Evolutionary conservation across 2,113 vertebrate genomes (phyloP).

Genomic region (Holacanthus passer): DNA sequence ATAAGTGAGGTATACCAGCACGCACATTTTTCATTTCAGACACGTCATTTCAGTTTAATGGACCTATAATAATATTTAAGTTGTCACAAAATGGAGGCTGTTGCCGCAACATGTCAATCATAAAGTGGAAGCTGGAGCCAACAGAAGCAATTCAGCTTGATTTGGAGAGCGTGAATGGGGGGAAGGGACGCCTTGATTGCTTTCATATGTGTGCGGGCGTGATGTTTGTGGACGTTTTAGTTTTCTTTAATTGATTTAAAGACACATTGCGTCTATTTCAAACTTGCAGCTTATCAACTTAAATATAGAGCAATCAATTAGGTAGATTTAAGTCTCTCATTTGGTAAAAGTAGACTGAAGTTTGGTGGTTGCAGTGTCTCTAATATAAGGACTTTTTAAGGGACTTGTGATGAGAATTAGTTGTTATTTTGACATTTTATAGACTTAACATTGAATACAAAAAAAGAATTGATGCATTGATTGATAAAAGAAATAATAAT

Average conservation of each 20-base stretch:
- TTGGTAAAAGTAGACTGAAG: not conserved
- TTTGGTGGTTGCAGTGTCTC: slow-evolving; percentile 4
- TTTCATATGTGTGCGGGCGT: slow-evolving; percentile 63
- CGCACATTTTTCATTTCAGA: slow-evolving; percentile 32
- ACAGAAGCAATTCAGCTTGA: slow-evolving; percentile 40
- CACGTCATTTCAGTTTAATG: slow-evolving; percentile 53
- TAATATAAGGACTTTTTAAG: not conserved
- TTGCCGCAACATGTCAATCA: slow-evolving; percentile 59
- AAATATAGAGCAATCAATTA: not conserved
- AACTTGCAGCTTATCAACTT: not conserved
- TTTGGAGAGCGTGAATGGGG: slow-evolving; percentile 26
- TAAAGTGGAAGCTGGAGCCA: slow-evolving; percentile 36
- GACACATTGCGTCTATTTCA: not conserved
- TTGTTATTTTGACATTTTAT: not conserved
- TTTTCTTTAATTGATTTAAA: slow-evolving; percentile 12
- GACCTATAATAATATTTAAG: slow-evolving; percentile 56
- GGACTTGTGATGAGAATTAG: not conserved
- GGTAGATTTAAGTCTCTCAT: slow-evolving; percentile 12
- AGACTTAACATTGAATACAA: not conserved
- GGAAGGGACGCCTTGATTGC: slow-evolving; percentile 41
- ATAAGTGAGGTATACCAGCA: slow-evolving; percentile 9
- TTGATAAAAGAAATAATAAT: not conserved
- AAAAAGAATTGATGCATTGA: not conserved
- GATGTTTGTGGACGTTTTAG: slow-evolving; percentile 16
- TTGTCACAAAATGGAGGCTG: slow-evolving; percentile 42